phyloP scores from a whole-genome alignment of 2,888 invertebrate genomes.

The Leptura quadrifasciata region DNA sequence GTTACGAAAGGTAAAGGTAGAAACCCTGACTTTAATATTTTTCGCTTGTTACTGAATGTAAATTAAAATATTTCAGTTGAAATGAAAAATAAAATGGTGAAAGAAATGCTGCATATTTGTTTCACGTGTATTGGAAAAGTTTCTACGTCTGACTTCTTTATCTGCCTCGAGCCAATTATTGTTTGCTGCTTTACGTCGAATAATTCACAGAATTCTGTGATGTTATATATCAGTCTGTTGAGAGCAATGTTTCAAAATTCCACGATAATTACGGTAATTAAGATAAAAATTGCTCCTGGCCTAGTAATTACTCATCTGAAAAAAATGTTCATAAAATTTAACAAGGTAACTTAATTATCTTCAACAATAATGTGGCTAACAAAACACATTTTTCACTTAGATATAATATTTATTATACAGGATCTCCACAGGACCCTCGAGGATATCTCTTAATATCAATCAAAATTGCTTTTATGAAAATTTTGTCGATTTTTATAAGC shows the following conservation, averaged over 20 bases:
- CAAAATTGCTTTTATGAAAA: no score
- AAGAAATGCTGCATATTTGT: background rate
- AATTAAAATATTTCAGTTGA: background rate
- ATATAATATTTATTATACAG: no score
- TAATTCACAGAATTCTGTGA: slow-evolving; percentile 11
- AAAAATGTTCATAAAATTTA: background rate
- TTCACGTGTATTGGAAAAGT: slow-evolving; percentile 17
- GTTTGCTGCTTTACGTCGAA: slow-evolving; percentile 14
- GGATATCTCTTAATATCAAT: no score
- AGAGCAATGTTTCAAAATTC: slow-evolving; percentile 28
- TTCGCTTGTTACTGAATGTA: background rate
- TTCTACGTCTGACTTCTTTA: slow-evolving; percentile 19
- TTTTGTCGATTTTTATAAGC: no score
- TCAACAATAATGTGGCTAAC: no score
- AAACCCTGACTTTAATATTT: background rate
- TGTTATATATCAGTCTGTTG: slow-evolving; percentile 24
- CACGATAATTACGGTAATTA: slow-evolving; percentile 25
- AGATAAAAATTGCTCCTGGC: slow-evolving; percentile 24
- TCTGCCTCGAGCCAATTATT: slow-evolving; percentile 14
- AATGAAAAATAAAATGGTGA: slow-evolving; percentile 6
- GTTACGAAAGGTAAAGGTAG: background rate
- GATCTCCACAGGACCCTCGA: no score
- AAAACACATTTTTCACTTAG: no score
- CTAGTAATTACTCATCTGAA: slow-evolving; percentile 13
- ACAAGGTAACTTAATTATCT: no score